Percentiles rank a stretch among this genome's conserved stretches.
These are phyloP conservation scores for Bombus impatiens DNA, from an alignment of 1,140 invertebrate genomes.

Conservation along the genomic window DNA sequence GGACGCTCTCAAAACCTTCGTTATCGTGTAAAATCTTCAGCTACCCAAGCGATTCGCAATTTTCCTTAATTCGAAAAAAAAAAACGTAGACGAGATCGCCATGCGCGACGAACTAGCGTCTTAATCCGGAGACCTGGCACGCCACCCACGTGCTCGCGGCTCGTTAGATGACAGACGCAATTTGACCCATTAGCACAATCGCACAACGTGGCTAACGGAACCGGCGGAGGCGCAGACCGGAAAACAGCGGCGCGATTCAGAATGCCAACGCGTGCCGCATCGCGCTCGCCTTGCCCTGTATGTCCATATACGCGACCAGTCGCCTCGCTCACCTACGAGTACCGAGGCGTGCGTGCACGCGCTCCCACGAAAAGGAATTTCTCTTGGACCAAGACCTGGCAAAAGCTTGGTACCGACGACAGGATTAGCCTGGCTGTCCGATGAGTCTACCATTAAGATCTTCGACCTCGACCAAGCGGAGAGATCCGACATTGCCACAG, in stretches of 20 bases:
- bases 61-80: neutral
- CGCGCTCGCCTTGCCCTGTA: constrained; percentile 68
- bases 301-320: constrained; percentile 68
- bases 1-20: too few relatives aligned
- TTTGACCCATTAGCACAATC: constrained; percentile 75
- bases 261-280: constrained; percentile 74
- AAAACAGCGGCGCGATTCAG: constrained; percentile 68
- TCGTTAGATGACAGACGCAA: constrained; percentile 61
- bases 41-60: too few relatives aligned
- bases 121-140: neutral
- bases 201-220: constrained; percentile 67
- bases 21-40: too few relatives aligned
- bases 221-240: constrained; percentile 66
- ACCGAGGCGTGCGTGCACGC: constrained; percentile 27
- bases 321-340: constrained; percentile 30
- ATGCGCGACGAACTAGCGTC: too few relatives aligned
- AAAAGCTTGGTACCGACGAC: neutral
- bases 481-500: neutral
- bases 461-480: neutral
- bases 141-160: constrained; percentile 35
- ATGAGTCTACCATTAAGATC: constrained; percentile 34
- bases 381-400: neutral
- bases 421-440: neutral
- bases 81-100: neutral
- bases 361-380: constrained; percentile 33